Conservation (phyloP, 2,888 invertebrate genomes). For the Anticlea derivata region DNA sequence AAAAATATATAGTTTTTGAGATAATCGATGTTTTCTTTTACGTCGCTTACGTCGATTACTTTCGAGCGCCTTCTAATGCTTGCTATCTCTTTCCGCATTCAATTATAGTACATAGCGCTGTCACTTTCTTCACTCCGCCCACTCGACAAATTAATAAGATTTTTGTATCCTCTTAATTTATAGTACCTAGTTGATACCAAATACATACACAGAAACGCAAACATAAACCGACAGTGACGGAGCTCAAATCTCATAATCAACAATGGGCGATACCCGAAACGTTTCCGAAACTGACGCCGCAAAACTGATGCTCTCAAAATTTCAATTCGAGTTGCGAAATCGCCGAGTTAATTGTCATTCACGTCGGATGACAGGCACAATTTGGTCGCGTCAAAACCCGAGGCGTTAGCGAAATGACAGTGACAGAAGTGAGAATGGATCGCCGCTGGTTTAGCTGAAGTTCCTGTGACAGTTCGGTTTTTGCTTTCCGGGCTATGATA, state of each 20-base stretch:
- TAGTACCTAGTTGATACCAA: too few relatives aligned
- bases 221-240: too few relatives aligned
- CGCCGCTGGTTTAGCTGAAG: slow-evolving; percentile 43
- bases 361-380: slow-evolving; percentile 59
- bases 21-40: too few relatives aligned
- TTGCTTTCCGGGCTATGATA: neutral
- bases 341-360: slow-evolving; percentile 56
- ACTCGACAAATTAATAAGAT: too few relatives aligned
- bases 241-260: neutral
- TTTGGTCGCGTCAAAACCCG: slow-evolving; percentile 58
- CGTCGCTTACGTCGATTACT: too few relatives aligned
- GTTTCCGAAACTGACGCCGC: slow-evolving; percentile 16
- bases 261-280: neutral
- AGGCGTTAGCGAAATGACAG: slow-evolving; percentile 45
- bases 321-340: slow-evolving; percentile 48
- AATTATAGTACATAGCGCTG: too few relatives aligned
- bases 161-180: too few relatives aligned
- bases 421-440: slow-evolving; percentile 31
- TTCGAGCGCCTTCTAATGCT: too few relatives aligned
- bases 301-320: slow-evolving; percentile 34
- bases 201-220: too few relatives aligned
- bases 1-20: too few relatives aligned
- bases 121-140: too few relatives aligned
- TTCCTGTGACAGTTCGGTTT: slow-evolving; percentile 20
- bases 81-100: too few relatives aligned